Percentiles rank a stretch among this genome's conserved stretches.
Conservation (phyloP, 2,113 vertebrate genomes). For the Aegithalos caudatus region DNA sequence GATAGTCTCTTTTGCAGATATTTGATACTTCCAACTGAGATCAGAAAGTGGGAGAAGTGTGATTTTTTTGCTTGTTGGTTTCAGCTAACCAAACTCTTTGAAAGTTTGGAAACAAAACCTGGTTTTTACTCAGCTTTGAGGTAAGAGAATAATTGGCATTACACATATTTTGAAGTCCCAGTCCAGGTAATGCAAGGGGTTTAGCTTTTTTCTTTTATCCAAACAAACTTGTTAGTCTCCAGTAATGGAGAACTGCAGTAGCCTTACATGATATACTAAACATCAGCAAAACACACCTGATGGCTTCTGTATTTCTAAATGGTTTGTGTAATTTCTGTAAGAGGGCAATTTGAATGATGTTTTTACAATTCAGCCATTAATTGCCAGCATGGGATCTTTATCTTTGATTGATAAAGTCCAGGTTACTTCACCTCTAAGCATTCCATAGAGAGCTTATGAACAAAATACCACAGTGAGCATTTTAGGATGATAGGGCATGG, state of each 20-base stretch:
- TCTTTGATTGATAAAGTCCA: not conserved
- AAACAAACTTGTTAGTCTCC: not conserved
- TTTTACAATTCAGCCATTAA: not conserved
- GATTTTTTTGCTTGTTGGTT: constrained; percentile 5
- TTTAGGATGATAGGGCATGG: not conserved
- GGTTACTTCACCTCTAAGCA: not conserved
- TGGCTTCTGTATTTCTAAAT: not conserved
- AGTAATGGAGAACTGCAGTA: not conserved
- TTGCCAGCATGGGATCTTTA: not conserved
- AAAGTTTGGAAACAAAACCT: not conserved
- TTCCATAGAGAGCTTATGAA: not conserved
- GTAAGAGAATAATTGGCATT: not conserved
- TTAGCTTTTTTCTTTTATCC: not conserved
- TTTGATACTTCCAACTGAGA: constrained; percentile 44
- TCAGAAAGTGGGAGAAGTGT: constrained; percentile 13
- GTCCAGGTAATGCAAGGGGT: not conserved
- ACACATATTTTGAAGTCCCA: not conserved
- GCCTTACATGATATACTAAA: not conserved
- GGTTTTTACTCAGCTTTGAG: not conserved
- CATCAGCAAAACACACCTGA: not conserved
- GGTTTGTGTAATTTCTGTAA: not conserved
- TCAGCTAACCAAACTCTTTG: not conserved
- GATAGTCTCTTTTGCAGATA: not conserved
- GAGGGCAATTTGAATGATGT: not conserved
- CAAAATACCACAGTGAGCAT: not conserved